Conservation (phyloP, 2,113 vertebrate genomes). For the Elephas maximus region DNA sequence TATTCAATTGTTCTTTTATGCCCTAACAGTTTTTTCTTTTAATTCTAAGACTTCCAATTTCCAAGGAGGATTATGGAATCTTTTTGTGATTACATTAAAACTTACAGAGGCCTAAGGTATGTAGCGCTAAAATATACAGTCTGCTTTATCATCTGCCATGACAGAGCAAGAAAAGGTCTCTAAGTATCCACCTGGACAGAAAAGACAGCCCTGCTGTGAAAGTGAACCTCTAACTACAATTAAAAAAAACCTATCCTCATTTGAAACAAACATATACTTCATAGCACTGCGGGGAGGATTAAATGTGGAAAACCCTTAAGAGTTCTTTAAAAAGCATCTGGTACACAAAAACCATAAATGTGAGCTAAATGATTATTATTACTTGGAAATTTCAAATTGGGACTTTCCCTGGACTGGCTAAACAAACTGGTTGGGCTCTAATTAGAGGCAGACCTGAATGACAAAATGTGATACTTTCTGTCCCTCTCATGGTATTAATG, state of each 20-base stretch:
- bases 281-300: not conserved
- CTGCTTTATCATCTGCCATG: not conserved
- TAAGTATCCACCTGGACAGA: not conserved
- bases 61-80: not conserved
- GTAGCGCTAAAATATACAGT: not conserved
- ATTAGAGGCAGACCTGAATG: not conserved
- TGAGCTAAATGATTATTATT: not conserved
- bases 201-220: not conserved
- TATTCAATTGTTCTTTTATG: not conserved
- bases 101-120: not conserved
- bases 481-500: not conserved
- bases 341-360: not conserved
- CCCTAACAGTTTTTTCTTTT: not conserved
- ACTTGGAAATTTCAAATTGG: not conserved
- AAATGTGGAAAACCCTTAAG: not conserved
- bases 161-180: not conserved
- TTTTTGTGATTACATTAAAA: not conserved
- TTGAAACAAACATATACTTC: not conserved
- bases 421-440: not conserved
- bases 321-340: not conserved
- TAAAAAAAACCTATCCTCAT: not conserved
- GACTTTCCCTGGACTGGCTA: not conserved
- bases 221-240: not conserved
- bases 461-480: not conserved
- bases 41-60: not conserved